Evolutionary conservation across 2,888 invertebrate genomes (phyloP).

Genomic region (Scrobipalpa costella): DNA sequence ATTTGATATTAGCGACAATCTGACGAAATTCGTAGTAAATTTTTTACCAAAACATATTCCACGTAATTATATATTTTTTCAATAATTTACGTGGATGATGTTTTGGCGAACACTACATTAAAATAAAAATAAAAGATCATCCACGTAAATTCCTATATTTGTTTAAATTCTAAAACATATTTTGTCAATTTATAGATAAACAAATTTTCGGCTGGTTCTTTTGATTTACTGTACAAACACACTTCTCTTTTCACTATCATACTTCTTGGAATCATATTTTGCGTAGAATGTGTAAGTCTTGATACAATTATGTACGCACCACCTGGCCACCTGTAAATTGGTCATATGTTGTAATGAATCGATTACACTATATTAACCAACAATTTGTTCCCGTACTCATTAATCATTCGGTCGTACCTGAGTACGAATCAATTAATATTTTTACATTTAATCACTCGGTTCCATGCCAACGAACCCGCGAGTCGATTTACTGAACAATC

Average conservation of each 20-base stretch:
- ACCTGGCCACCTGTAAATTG: conserved; percentile 6
- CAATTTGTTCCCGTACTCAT: conserved; percentile 21
- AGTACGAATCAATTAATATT: conserved; percentile 24
- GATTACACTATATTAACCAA: conserved; percentile 10
- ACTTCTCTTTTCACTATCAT: no score
- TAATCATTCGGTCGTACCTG: conserved; percentile 17
- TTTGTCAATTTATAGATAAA: no score
- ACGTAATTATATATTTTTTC: no score
- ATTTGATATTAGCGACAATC: no score
- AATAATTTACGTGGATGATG: no score
- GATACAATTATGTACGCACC: neutral
- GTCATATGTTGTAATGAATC: conserved; percentile 14
- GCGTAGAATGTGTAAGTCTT: neutral
- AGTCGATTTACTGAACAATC: conserved; percentile 26
- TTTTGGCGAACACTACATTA: no score
- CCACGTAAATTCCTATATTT: neutral
- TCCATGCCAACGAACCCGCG: conserved; percentile 17
- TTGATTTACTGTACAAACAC: no score
- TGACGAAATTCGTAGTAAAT: no score
- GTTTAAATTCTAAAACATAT: no score
- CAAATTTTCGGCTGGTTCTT: no score
- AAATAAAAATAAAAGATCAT: neutral
- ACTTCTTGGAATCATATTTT: no score
- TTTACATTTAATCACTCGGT: conserved; percentile 21
- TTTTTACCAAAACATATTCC: no score